Evolutionary conservation across 2,888 invertebrate genomes (phyloP), one percentile per base, ranked within the genome.

Genomic region (Drosophila neonasuta): DNA sequence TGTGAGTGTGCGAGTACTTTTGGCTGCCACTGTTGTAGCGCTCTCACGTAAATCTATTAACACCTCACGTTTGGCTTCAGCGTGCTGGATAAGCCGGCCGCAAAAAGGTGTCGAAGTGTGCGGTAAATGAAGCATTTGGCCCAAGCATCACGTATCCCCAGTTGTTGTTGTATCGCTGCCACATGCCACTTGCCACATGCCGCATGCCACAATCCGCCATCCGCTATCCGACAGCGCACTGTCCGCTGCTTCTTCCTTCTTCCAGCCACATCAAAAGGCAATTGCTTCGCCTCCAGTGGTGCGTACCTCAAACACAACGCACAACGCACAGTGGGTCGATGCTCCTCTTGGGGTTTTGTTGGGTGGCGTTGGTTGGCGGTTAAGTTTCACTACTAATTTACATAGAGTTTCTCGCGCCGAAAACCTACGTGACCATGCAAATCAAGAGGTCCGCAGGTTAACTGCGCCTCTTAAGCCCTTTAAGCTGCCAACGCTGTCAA

Each of bases 31-130:
- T 65, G 67, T 68, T 51, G 56, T 57, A 52, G 79, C 55, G 8
- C 10, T 32, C 32, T 80, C 86, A 85, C 68, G 74, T 87, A 87
- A 82, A 82, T 82, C 87, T 87, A 87, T 87, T 82, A 87, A 82
- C 81, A 87, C 80, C 83, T 82, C 80, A 68, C 74, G 80, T 70
- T 55, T 58, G 62, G 20, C 49, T 36, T 46, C 30, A 36, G 34
- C 48, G n/a, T 15, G 50, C 36, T 8, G 24, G 54, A 64, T 68
- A 65, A 71, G 57, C 50, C 56, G 44, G 45, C 63, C 49, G 48
- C 60, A 50, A 46, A 86, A 86, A 80, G 87, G 80, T 85, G 80
- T 68, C 60, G 71, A 74, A 67, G 64, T 74, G 68, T 82, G 87
- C 67, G 87, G 82, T 79, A 72, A 82, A 63, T 72, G 77, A 66